These are phyloP conservation scores for Hirtodrosophila histrioides DNA, from an alignment of 2,888 invertebrate species.

Conservation along the genomic window DNA sequence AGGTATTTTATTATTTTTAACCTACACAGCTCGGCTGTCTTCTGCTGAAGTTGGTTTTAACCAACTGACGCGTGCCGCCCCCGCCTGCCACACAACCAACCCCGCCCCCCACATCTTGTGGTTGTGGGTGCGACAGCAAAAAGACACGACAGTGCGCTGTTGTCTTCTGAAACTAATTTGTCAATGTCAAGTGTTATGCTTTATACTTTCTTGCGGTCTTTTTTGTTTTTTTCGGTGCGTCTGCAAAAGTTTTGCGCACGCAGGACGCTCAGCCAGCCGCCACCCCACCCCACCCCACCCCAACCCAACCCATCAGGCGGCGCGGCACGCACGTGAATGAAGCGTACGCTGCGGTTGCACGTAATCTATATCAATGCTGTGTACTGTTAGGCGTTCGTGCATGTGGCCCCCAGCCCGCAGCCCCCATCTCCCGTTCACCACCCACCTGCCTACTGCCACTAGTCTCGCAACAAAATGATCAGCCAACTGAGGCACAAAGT, in stretches of 20 bases:
- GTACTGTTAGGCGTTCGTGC: conserved; percentile 69
- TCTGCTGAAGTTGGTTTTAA: conserved; percentile 47
- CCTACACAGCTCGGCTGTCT: conserved; percentile 38
- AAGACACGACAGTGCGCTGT: conserved; percentile 33
- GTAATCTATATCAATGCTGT: conserved; percentile 69
- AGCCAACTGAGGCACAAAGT: conserved; percentile 19
- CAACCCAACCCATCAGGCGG: too few species aligned
- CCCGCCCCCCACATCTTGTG: background rate
- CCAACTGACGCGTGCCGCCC: conserved; percentile 38
- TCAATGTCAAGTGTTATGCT: conserved; percentile 83
- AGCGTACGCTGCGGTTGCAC: conserved; percentile 63
- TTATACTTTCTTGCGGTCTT: conserved; percentile 40
- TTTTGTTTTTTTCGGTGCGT: conserved; percentile 25
- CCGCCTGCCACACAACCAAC: background rate
- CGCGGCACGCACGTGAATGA: conserved; percentile 24
- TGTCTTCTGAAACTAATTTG: conserved; percentile 81
- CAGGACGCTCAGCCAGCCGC: conserved; percentile 28
- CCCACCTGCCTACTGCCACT: too few species aligned
- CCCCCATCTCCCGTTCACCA: background rate
- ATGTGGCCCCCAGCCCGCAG: conserved; percentile 31
- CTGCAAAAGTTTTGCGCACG: conserved; percentile 61
- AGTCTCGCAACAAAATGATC: too few species aligned
- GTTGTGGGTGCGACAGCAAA: conserved; percentile 4
- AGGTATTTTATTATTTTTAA: conserved; percentile 80
- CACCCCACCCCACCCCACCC: conserved; percentile 6